Evolutionary conservation across 2,797 vertebrate species (phyloP), one percentile per base, ranked within the genome.

Genomic region (Pyrocephalus nanus): DNA sequence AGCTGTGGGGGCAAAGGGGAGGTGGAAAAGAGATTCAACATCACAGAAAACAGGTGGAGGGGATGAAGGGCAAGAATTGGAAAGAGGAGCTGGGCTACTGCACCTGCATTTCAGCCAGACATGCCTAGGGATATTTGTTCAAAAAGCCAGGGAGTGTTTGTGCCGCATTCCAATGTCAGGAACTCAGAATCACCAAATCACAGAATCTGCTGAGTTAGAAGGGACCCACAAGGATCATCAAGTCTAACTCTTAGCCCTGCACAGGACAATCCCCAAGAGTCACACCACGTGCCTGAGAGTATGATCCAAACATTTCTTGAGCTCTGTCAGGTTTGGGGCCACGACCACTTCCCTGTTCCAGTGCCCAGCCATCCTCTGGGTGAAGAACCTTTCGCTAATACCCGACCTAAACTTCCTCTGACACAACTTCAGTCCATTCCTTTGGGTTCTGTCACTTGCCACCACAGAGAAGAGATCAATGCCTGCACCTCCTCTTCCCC

Each of bases 121-220:
- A 0, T 1, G 3, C 7, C 27, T 32, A 23, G 38, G 12, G 29
- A 29, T 26, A 22, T 18, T 53, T 3, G 7, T 23, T 74, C 65
- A 22, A 54, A 64, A 30, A 60, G 17, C 13, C n/a, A n/a, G 47
- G 11, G 32, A 72, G 17, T 2, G 6, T 29, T 42, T 36, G 55
- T 51, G n/a, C 54, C 0, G 1, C 34, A 43, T 26, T 34, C 12
- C 0, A 0, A 6, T 1, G 11, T 11, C 22, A 55, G 66, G 29
- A 66, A 25, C 34, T 70, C 2, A 1, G 42, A 64, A 43, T 43
- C 30, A 43, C 40, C 16, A 13, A 32, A 64, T 64, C 30, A 23
- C 61, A 64, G 40, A 32, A 43, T 64, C 23, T 64, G 21, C 62
- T 45, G 15, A 45, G 15, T n/a, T 25, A 30, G 42, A 64, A n/a